Evolutionary conservation across 2,113 vertebrate genomes (phyloP).

Genomic region (Catagonus wagneri): DNA sequence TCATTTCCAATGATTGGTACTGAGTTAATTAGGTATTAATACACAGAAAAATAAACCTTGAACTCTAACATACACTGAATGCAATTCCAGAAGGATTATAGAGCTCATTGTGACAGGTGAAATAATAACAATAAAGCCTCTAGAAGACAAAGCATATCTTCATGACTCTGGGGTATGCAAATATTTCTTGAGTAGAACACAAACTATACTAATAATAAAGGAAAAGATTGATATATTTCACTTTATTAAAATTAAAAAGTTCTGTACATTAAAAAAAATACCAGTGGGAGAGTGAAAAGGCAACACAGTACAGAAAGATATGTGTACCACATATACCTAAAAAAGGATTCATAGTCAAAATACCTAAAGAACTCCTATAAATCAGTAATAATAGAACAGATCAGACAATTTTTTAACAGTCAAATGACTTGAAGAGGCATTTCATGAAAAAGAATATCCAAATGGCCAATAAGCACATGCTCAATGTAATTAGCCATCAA

Average conservation of each 20-base stretch:
- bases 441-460: neutral
- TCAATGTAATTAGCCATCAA: neutral
- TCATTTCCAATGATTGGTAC: neutral
- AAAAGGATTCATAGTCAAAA: neutral
- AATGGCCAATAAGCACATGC: neutral
- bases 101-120: neutral
- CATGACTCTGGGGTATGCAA: neutral
- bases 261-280: neutral
- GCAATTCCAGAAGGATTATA: neutral
- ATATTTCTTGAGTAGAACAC: neutral
- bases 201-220: neutral
- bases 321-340: neutral
- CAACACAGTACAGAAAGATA: neutral
- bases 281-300: neutral
- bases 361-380: slow-evolving; percentile 23
- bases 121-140: neutral
- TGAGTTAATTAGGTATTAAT: slow-evolving; percentile 1
- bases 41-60: neutral
- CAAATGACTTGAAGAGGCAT: slow-evolving; percentile 1
- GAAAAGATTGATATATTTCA: neutral
- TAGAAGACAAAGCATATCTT: neutral
- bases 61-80: neutral
- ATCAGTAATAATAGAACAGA: neutral
- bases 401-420: neutral
- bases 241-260: neutral